Evolutionary conservation across 2,888 invertebrate genomes (phyloP).

Genomic region (Seira musarum): DNA sequence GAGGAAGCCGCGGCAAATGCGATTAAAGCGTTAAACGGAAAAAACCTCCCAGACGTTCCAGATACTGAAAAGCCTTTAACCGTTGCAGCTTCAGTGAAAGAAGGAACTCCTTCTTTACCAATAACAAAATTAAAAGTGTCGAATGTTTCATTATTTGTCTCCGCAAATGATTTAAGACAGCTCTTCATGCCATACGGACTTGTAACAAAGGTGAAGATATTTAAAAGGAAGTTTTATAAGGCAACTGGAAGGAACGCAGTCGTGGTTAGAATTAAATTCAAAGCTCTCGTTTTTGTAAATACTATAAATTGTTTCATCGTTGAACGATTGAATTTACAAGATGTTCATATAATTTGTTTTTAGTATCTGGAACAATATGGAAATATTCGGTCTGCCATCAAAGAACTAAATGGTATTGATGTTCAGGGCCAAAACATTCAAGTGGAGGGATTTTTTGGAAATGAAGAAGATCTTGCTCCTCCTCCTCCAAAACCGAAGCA

Average conservation of each 20-base stretch:
- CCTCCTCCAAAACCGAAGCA: not conserved
- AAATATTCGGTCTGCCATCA: slow-evolving; percentile 92
- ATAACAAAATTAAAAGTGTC: slow-evolving; percentile 98
- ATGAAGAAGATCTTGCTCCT: slow-evolving; percentile 11
- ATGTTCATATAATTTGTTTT: slow-evolving; percentile 66
- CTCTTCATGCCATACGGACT: slow-evolving; percentile 95
- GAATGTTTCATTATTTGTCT: slow-evolving; percentile 89
- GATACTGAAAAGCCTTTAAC: slow-evolving; percentile 30
- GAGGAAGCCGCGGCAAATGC: slow-evolving; percentile 94
- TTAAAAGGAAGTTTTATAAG: slow-evolving; percentile 72
- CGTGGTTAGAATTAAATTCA: slow-evolving; percentile 81
- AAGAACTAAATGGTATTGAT: slow-evolving; percentile 92
- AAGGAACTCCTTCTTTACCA: slow-evolving; percentile 90
- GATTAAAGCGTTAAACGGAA: slow-evolving; percentile 89
- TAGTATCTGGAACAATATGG: slow-evolving; percentile 91
- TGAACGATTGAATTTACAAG: not conserved
- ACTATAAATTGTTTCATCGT: too few species aligned
- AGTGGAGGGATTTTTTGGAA: slow-evolving; percentile 77
- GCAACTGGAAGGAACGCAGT: slow-evolving; percentile 92
- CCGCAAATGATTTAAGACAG: slow-evolving; percentile 91
- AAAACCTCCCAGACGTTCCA: slow-evolving; percentile 29
- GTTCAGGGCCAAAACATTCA: slow-evolving; percentile 94
- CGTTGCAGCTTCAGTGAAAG: slow-evolving; percentile 92
- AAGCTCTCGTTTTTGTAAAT: not conserved
- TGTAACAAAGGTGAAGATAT: slow-evolving; percentile 94